Evolutionary conservation across 1,140 invertebrate species (phyloP), one percentile per base, ranked within the genome.

Genomic region (Probaryconus sp.): DNA sequence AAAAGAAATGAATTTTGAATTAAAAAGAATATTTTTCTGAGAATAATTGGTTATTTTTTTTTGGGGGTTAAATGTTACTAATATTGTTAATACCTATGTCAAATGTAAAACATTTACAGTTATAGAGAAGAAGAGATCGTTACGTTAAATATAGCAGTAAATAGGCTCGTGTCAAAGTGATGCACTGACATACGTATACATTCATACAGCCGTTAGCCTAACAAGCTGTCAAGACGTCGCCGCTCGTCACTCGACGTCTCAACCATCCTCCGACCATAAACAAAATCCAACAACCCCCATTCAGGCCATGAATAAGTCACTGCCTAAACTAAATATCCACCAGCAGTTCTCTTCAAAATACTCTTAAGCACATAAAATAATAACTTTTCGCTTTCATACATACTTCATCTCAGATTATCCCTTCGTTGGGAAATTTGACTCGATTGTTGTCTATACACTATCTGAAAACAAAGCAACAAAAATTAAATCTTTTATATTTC

Each of bases 211-310:
- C 80, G 81, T 85, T 83, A 82, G 78, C 76, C 80, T 84, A 84
- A 85, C 83, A 84, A 84, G 82, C 83, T 85, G 83, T 85, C 83
- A 85, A 85, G 83, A 84, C 83, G 83, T 85, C 83, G 83, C 75
- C 81, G 83, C 83, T 79, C 82, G 84, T 84, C 83, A 85, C 73
- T 75, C 74, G 40, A 61, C 73, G 72, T 79, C 76, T 78, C 79
- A 81, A 72, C 81, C 70, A 72, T 58, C 78, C 79, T 51, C 63
- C 50, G 38, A 60, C n/a, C n/a, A 63, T 72, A 77, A 72, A 77
- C 61, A 74, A 74, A 78, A 60, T 56, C n/a, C n/a, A n/a, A n/a
- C 76, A 63, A 30, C 37, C 64, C 63, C 47, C 61, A 47, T 63
- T 68, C 64, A 50, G 21, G 16, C 10, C 37, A 51, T 31, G 31